These are phyloP conservation scores for Setipinna tenuifilis DNA, from an alignment of 2,797 vertebrate genomes.

Conservation along the genomic window DNA sequence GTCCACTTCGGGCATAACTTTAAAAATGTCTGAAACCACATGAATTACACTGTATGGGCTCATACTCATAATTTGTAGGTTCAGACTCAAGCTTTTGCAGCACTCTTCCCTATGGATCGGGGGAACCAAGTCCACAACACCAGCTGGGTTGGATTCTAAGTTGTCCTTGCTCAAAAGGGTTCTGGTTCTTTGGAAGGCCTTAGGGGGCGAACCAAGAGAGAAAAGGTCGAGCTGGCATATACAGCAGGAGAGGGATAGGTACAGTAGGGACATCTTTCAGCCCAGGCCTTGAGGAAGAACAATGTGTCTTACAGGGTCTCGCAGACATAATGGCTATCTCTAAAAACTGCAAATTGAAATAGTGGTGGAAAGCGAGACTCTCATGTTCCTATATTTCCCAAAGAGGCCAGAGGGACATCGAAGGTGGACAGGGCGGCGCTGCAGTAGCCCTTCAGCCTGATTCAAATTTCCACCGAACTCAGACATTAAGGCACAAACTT, in stretches of 20 bases:
- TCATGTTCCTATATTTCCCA: not conserved
- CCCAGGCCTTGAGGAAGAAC: not conserved
- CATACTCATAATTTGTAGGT: not conserved
- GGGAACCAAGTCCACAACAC: not conserved
- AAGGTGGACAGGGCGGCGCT: not conserved
- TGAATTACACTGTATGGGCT: constrained; percentile 11
- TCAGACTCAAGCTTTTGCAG: not conserved
- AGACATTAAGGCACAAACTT: not conserved
- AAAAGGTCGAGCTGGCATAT: too few relatives aligned
- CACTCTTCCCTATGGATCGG: not conserved
- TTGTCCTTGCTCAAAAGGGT: not conserved
- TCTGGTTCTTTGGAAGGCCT: too few relatives aligned
- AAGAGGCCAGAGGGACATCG: not conserved
- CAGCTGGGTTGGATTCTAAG: not conserved
- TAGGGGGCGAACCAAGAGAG: too few relatives aligned
- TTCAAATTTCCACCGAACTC: not conserved
- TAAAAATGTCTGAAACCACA: not conserved
- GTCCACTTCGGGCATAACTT: not conserved
- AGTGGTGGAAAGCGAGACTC: not conserved
- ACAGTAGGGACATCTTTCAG: not conserved
- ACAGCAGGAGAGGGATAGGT: not conserved
- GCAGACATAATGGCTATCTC: not conserved
- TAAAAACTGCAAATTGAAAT: not conserved
- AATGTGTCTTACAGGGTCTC: constrained; percentile 2
- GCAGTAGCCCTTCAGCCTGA: not conserved